Percentiles rank a stretch among this genome's conserved stretches.
phyloP scores from a whole-genome alignment of 2,797 vertebrate genomes.

The Microcaecilia unicolor region DNA sequence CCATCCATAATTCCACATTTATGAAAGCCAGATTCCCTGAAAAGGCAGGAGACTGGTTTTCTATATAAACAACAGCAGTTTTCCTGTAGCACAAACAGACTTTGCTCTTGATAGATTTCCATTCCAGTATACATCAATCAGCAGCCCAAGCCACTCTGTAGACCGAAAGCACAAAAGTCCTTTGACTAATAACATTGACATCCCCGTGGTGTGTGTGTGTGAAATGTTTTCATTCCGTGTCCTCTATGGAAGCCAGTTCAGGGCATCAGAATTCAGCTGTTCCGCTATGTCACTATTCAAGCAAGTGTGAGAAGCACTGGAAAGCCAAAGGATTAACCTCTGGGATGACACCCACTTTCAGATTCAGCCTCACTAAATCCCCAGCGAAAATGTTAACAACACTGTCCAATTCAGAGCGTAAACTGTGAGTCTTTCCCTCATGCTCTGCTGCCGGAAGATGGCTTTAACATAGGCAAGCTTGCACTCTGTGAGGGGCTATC shows the following conservation, averaged over 20 bases:
- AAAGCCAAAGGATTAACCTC: slow-evolving; percentile 41
- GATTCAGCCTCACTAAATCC: slow-evolving; percentile 45
- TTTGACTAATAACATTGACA: not conserved
- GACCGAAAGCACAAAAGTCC: not conserved
- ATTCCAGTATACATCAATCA: too few relatives aligned
- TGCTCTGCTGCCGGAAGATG: slow-evolving; percentile 2
- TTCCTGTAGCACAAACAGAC: too few relatives aligned
- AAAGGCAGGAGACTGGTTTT: too few relatives aligned
- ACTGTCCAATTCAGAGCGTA: slow-evolving; percentile 25
- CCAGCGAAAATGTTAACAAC: slow-evolving; percentile 35
- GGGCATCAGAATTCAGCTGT: slow-evolving; percentile 29
- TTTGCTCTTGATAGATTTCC: not conserved
- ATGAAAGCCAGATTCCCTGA: too few relatives aligned
- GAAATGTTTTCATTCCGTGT: not conserved
- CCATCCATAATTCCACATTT: too few relatives aligned
- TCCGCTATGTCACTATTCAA: slow-evolving; percentile 15
- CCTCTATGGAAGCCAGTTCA: not conserved
- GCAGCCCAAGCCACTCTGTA: too few relatives aligned
- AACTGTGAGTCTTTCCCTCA: slow-evolving; percentile 36
- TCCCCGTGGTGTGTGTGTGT: not conserved
- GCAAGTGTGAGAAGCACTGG: slow-evolving; percentile 14
- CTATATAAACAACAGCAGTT: too few relatives aligned
- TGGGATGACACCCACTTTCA: slow-evolving; percentile 30
- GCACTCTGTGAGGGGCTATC: slow-evolving; percentile 10
- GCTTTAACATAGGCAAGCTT: not conserved